Evolutionary conservation across 2,888 invertebrate genomes (phyloP), one percentile per base, ranked within the genome.

Genomic region (Opisthograptis luteolata): DNA sequence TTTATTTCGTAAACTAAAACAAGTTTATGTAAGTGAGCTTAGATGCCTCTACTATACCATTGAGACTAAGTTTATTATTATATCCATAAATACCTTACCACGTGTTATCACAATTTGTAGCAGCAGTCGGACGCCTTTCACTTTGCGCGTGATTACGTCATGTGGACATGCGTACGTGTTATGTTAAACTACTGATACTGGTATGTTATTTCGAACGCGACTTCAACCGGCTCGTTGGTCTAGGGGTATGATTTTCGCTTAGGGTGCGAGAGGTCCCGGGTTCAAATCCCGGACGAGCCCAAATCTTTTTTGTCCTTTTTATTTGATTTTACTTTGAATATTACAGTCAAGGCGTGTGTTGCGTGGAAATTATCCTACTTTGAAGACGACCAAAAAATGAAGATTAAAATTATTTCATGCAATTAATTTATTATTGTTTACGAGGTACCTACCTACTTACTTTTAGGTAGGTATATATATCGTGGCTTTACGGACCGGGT

Each of bases 251-350:
- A 90, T 91, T 90, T 83, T 90, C 91, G 90, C 89, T 90, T 91
- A 80, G 87, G 87, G 87, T 87, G 86, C 85, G 87, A 87, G 85
- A 85, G 87, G 87, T 87, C 91, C 90, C 90, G 91, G 91, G 91
- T 91, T 91, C 91, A 91, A 91, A 90, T 91, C 91, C 91, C 91
- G 91, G 91, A 90, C 90, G 91, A 91, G 91, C 91, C 91, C 91
- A 66, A n/a, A 35, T 62, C 66, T 67, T 70, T 62, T 41, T 48
- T 25, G 1, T 7, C 8, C 6, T 10, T 10, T 27, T 22, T 35
- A 27, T 14, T 14, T n/a, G 22, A 15, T 24, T 20, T 6, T 7
- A 20, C 6, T 20, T 30, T n/a, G 13, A n/a, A n/a, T n/a, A n/a
- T n/a, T n/a, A n/a, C n/a, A n/a, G n/a, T n/a, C n/a, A n/a, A n/a